Evolutionary conservation across 2,113 vertebrate species (phyloP), one percentile per base, ranked within the genome.

Genomic region (Cervus canadensis): DNA sequence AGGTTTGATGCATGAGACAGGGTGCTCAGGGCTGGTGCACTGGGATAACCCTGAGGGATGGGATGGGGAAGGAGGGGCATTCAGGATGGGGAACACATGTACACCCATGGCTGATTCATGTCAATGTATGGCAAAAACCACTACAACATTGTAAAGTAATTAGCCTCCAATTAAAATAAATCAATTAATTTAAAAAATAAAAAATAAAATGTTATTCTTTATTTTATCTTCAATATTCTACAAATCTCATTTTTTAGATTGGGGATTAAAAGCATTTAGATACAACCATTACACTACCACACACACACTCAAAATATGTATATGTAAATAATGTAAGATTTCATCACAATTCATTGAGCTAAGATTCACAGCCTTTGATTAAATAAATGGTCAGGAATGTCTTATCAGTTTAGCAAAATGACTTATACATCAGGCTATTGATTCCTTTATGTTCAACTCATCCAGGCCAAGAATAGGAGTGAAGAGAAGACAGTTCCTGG

Each of bases 341-440:
- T 59, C 82, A 85, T 85, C 23, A 81, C 2, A 40, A 91, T 64
- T 82, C 83, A 62, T 74, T 95, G 30, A 88, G 40, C 10, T 19
- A 83, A 83, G 43, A 87, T 56, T 93, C 52, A 91, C 7, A 85
- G 56, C 5, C 48, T 96, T 92, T 82, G 19, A 95, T 96, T 89
- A 95, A 92, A 59, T 86, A 95, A 92, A 59, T 86, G 79, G 9
- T 83, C 26, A 67, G 36, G 36, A 87, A 83, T 43, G 64, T 52
- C 85, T 90, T 90, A 43, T 59, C 8, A 43, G 43, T 92, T 94
- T 84, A 95, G 45, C 17, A 62, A 86, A n/a, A 92, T 94, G 48
- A 84, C n/a, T 81, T 36, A 64, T 21, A 91, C 16, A 57, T 93
- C 43, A 95, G 0, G 25, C 85, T 90, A 87, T 33, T 43, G 26